phyloP scores from a whole-genome alignment of 2,113 vertebrate species.

The Pangasianodon hypophthalmus region DNA sequence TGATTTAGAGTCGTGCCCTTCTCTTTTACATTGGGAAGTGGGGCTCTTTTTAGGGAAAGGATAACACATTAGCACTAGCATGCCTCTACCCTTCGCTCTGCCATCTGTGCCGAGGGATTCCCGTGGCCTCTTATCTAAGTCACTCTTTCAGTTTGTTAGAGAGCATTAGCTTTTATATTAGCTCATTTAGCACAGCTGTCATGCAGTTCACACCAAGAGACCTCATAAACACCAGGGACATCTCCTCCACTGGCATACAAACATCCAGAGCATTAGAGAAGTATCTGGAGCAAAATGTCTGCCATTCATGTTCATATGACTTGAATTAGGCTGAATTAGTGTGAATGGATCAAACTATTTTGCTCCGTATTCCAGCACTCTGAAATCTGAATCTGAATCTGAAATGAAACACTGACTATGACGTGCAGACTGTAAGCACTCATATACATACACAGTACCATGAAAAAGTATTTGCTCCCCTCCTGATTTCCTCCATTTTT shows the following conservation, averaged over 20 bases:
- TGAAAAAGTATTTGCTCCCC: background rate
- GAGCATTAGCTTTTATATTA: conserved; percentile 42
- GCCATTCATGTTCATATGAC: conserved; percentile 7
- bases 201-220: conserved; percentile 3
- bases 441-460: background rate
- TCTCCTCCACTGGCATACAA: background rate
- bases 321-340: background rate
- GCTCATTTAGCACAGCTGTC: conserved; percentile 28
- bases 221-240: conserved; percentile 14
- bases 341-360: background rate
- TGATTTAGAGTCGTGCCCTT: conserved; percentile 20
- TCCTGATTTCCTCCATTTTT: background rate
- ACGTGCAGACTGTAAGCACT: background rate
- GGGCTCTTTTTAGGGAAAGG: conserved; percentile 21
- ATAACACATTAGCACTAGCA: conserved; percentile 25
- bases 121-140: background rate
- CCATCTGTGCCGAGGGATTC: conserved; percentile 27
- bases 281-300: background rate
- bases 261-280: conserved; percentile 13
- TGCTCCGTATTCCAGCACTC: background rate
- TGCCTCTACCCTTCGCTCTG: background rate
- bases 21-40: conserved; percentile 16
- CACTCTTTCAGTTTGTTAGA: conserved; percentile 23
- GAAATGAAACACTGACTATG: background rate
- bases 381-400: background rate